Percentiles rank a stretch among this genome's conserved stretches.
Conservation (phyloP, 2,797 vertebrate species). For the Sarcophilus harrisii region DNA sequence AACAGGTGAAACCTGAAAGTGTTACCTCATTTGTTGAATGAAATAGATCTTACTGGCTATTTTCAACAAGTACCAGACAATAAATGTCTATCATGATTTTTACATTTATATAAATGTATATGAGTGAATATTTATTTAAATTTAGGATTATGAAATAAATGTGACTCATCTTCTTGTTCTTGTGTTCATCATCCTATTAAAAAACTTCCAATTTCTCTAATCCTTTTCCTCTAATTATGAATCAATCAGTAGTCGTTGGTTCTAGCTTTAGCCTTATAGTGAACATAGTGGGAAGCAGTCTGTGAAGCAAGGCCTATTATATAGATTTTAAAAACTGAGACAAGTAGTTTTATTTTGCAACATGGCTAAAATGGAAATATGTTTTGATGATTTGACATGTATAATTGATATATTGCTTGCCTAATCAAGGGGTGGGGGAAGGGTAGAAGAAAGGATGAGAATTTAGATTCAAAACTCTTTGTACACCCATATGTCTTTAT, state of each 20-base stretch:
- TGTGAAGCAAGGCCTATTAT: neutral
- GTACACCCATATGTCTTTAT: neutral
- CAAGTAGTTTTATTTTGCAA: neutral
- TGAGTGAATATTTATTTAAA: neutral
- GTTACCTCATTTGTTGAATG: slow-evolving; percentile 46
- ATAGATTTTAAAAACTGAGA: neutral
- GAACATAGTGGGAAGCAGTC: neutral
- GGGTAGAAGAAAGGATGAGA: neutral
- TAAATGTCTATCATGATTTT: neutral
- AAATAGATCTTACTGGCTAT: slow-evolving; percentile 7
- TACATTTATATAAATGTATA: neutral
- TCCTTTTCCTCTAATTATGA: neutral
- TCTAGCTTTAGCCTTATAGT: neutral
- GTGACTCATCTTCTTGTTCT: neutral
- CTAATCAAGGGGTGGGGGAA: neutral
- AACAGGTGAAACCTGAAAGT: slow-evolving; percentile 59
- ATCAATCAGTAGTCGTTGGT: neutral
- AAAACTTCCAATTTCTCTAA: neutral
- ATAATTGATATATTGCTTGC: neutral
- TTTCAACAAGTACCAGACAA: neutral
- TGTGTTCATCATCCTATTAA: neutral
- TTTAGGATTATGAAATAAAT: neutral
- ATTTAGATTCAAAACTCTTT: neutral
- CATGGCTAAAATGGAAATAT: neutral
- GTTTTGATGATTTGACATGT: neutral